Evolutionary conservation across 2,113 vertebrate genomes (phyloP), one percentile per base, ranked within the genome.

Genomic region (Sakesphorus luctuosus): DNA sequence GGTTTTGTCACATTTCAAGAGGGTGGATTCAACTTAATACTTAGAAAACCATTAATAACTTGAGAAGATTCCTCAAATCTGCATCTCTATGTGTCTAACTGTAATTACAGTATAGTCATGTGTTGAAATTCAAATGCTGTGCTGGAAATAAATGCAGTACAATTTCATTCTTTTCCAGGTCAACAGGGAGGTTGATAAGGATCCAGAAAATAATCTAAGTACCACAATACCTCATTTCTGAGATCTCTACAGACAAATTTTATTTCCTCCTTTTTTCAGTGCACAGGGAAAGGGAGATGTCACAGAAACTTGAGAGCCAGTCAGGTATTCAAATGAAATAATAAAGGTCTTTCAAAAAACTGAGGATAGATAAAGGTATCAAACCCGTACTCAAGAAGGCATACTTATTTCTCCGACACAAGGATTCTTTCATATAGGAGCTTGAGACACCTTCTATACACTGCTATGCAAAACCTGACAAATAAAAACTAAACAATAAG

Each of bases 401-500:
- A 7, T 49, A 56, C 38, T 75, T 94, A 76, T 87, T 90, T 80
- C 53, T 93, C n/a, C 92, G 59, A 73, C 36, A 83, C 43, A n/a
- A 56, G 40, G 76, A 66, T 90, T 90, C 82, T 73, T 71, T 93
- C 31, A 25, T 52, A 24, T 61, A 49, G 65, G 66, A 91, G 29
- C 46, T 67, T 24, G 49, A 85, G 67, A 90, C n/a, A 65, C 14
- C 81, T 87, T 93, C 78, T 85, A 75, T 74, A 79, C 73, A 14
- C 40, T 85, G 58, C 58, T 73, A 88, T 46, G 24, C 74, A 76
- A 95, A 95, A 72, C 31, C 56, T 53, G 67, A 72, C 85, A 89
- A 93, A 89, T 82, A 65, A 94, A 95, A 90, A 79, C 71, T 23
- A 20, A 95, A 75, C 69, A 91, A 75, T 81, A 86, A 79, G 49